Conservation (phyloP, 2,113 vertebrate species). For the Halichoerus grypus region DNA sequence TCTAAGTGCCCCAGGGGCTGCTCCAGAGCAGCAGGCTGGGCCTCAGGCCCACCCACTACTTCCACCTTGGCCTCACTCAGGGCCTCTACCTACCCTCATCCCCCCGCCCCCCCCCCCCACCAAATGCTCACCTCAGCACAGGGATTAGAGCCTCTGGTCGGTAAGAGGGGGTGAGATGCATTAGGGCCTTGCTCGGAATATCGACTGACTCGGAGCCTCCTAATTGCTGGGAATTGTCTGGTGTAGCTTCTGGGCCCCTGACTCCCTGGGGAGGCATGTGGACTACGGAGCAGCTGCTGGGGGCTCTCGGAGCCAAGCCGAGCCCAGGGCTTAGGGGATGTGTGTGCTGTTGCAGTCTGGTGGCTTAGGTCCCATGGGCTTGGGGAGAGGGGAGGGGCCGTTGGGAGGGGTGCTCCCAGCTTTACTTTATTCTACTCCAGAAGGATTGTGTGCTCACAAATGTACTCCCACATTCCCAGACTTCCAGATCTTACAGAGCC, state of each 20-base stretch:
- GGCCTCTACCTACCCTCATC: not conserved
- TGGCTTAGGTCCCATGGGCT: not conserved
- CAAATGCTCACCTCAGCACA: not conserved
- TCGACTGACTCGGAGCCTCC: not conserved
- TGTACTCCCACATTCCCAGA: not conserved
- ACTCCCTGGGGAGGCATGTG: not conserved
- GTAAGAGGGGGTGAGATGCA: not conserved
- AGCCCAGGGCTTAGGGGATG: not conserved
- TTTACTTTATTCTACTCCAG: not conserved
- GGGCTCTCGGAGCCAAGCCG: fast-evolving
- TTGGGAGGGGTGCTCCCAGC: not conserved
- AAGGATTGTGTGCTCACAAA: not conserved
- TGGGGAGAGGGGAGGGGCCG: not conserved
- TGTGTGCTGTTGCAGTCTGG: not conserved
- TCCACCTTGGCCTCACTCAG: not conserved
- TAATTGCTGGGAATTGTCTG: not conserved
- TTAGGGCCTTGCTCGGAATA: constrained; percentile 1
- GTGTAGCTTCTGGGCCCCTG: not conserved
- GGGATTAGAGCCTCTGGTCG: not conserved
- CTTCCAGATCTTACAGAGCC: not conserved
- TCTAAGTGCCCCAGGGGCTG: not conserved
- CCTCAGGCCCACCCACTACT: not conserved
- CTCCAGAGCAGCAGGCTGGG: not conserved
- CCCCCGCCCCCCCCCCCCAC: not conserved
- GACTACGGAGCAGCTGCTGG: not conserved